phyloP scores from a whole-genome alignment of 1,140 invertebrate species.

The Acromyrmex charruanus region DNA sequence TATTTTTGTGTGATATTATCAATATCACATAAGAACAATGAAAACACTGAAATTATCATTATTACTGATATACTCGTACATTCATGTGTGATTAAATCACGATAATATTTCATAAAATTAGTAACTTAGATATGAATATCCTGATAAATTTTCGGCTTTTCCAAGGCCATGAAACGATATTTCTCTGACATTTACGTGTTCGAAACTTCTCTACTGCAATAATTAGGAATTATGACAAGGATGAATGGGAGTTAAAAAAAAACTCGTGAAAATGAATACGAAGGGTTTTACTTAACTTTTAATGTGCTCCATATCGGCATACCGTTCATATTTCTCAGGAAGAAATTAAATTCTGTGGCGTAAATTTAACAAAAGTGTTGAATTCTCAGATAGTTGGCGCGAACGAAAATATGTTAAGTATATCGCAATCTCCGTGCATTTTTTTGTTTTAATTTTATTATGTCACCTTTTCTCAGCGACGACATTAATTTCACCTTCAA shows the following conservation, averaged over 20 bases:
- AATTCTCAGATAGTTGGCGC: conserved; percentile 26
- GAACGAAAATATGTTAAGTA: conserved; percentile 35
- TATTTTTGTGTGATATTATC: background rate
- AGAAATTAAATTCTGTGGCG: conserved; percentile 54
- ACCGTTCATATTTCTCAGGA: conserved; percentile 47
- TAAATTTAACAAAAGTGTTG: conserved; percentile 54
- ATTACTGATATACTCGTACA: background rate
- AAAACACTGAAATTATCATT: background rate
- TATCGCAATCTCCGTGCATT: conserved; percentile 7
- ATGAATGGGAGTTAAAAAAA: conserved; percentile 20
- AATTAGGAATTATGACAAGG: conserved; percentile 47
- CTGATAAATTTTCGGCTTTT: background rate
- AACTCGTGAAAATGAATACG: conserved; percentile 51
- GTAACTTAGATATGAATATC: background rate
- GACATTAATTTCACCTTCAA: conserved; percentile 27
- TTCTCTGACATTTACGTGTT: conserved; percentile 25
- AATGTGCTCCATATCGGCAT: conserved; percentile 43
- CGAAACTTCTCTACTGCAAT: conserved; percentile 29
- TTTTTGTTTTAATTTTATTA: background rate
- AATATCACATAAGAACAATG: background rate
- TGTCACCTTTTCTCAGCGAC: background rate
- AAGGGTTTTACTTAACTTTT: conserved; percentile 47
- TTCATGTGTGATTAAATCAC: background rate
- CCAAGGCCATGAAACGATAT: background rate
- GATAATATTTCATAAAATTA: background rate